phyloP scores from a whole-genome alignment of 37 sponge, comb jelly and placozoan species.

The Cliona cf. orientalis region DNA sequence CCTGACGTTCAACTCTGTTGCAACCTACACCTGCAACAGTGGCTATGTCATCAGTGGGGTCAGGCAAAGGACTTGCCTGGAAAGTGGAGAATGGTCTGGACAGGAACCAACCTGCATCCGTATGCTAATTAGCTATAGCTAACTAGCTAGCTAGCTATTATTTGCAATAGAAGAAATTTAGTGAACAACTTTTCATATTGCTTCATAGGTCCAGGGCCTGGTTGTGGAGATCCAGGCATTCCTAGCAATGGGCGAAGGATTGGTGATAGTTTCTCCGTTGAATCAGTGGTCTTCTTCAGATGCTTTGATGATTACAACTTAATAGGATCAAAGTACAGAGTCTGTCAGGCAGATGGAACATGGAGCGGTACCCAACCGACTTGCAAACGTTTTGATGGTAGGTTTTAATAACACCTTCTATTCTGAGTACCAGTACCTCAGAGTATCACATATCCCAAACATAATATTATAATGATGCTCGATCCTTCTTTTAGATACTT shows the following conservation, averaged over 20 bases:
- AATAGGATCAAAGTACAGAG: conserved; percentile 27
- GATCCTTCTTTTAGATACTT: conserved; percentile 5
- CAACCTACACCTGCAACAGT: conserved; percentile 46
- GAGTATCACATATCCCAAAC: no score
- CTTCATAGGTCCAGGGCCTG: conserved; percentile 3
- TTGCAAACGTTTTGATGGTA: conserved; percentile 39
- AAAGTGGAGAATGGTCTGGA: conserved; percentile 70
- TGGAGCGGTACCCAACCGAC: conserved; percentile 63
- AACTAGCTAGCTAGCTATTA: background rate
- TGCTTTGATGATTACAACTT: conserved; percentile 73
- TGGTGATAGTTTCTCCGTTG: conserved; percentile 18
- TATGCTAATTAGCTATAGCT: conserved; percentile 5
- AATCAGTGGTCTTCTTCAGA: conserved; percentile 37
- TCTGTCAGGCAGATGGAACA: conserved; percentile 51
- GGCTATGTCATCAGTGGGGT: conserved; percentile 55
- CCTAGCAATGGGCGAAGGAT: conserved; percentile 46
- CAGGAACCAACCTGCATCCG: conserved; percentile 38
- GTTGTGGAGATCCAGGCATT: conserved; percentile 65
- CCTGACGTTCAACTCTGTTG: conserved; percentile 27
- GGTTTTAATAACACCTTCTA: background rate
- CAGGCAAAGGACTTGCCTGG: conserved; percentile 35
- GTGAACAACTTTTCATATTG: background rate
- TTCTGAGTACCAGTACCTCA: background rate
- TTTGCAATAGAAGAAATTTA: background rate
- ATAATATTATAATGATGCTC: no score